A percentile compares a stretch with the other conserved stretches of the same genome.
Conservation (phyloP, 2,888 invertebrate species). For the Melieria omissa region DNA sequence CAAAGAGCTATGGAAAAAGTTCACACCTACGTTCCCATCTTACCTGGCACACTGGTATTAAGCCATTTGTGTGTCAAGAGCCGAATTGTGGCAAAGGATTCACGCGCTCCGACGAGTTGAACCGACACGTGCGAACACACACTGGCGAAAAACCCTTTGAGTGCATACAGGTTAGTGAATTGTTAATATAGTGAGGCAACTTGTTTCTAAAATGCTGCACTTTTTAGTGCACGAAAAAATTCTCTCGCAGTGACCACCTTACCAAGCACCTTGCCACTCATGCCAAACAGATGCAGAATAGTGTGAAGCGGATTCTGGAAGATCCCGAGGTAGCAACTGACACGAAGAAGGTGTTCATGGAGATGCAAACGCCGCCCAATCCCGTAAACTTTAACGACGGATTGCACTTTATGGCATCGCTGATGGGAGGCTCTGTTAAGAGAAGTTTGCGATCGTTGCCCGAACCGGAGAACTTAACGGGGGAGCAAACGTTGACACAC, state of each 20-base stretch:
- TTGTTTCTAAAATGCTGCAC: background rate
- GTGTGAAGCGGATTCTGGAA: conserved; percentile 29
- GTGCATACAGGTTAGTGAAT: conserved; percentile 45
- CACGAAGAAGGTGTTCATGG: conserved; percentile 40
- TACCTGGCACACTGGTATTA: conserved; percentile 64
- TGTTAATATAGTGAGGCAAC: background rate
- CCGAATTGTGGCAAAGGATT: conserved; percentile 61
- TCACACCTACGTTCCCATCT: conserved; percentile 63
- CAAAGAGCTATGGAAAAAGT: conserved; percentile 63
- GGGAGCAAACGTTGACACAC: conserved; percentile 28
- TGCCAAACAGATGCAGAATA: conserved; percentile 51
- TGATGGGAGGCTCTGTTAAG: background rate
- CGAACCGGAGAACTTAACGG: conserved; percentile 30
- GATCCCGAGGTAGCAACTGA: conserved; percentile 23
- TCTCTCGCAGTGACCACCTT: conserved; percentile 62
- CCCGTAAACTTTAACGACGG: conserved; percentile 41
- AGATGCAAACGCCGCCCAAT: conserved; percentile 4
- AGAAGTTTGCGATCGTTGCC: background rate
- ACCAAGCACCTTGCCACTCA: conserved; percentile 63
- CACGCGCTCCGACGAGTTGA: conserved; percentile 62
- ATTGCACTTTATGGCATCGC: conserved; percentile 53
- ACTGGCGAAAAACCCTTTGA: conserved; percentile 62
- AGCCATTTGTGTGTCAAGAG: conserved; percentile 60
- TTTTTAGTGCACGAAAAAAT: conserved; percentile 59
- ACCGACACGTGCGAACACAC: conserved; percentile 61